Evolutionary conservation across 1,140 invertebrate species (phyloP).

Genomic region (Homalodisca vitripennis): DNA sequence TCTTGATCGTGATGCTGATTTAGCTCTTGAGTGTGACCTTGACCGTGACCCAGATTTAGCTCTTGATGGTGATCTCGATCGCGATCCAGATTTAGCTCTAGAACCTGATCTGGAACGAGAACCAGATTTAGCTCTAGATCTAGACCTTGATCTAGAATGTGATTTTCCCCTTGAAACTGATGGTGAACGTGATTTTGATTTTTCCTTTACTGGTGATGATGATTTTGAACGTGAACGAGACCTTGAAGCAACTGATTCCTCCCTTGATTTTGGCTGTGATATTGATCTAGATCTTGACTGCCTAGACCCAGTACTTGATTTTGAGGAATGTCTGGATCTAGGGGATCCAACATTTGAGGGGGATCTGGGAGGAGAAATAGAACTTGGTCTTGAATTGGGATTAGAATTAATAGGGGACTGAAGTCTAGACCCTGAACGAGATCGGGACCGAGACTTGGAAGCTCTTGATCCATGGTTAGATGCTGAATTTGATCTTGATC

Average conservation of each 20-base stretch:
- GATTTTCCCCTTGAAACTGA: slow-evolving; percentile 35
- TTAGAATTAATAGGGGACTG: slow-evolving; percentile 36
- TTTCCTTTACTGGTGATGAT: slow-evolving; percentile 27
- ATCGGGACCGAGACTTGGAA: slow-evolving; percentile 36
- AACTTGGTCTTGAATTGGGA: slow-evolving; percentile 41
- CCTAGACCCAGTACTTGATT: slow-evolving; percentile 40
- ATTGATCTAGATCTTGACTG: slow-evolving; percentile 43
- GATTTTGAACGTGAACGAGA: slow-evolving; percentile 33
- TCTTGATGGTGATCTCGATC: slow-evolving; percentile 32
- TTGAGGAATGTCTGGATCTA: slow-evolving; percentile 42
- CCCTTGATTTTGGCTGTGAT: slow-evolving; percentile 35
- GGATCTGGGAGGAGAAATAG: slow-evolving; percentile 40
- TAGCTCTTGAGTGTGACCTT: slow-evolving; percentile 31
- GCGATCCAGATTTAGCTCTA: slow-evolving; percentile 31
- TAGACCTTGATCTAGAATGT: slow-evolving; percentile 40
- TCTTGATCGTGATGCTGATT: slow-evolving; percentile 35
- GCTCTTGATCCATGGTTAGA: slow-evolving; percentile 33
- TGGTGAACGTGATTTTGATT: slow-evolving; percentile 40
- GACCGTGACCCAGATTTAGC: slow-evolving; percentile 31
- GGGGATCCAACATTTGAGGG: slow-evolving; percentile 42
- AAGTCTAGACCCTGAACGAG: slow-evolving; percentile 30
- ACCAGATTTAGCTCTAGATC: slow-evolving; percentile 34
- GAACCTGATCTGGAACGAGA: slow-evolving; percentile 35
- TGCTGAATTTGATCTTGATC: slow-evolving; percentile 31
- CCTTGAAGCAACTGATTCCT: slow-evolving; percentile 38